Evolutionary conservation across 2,888 invertebrate species (phyloP).

Genomic region (Eupithecia subumbrata): DNA sequence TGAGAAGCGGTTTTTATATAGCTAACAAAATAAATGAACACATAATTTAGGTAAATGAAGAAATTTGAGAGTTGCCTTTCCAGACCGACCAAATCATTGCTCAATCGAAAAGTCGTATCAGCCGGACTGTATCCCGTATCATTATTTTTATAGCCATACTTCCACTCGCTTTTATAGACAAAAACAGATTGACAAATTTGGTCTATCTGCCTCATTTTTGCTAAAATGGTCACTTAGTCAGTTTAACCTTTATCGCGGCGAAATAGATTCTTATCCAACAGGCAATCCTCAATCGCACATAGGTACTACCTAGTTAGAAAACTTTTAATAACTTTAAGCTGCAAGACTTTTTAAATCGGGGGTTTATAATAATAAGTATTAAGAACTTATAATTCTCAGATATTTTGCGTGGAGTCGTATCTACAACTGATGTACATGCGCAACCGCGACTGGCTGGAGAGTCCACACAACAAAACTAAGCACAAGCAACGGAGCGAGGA

Average conservation of each 20-base stretch:
- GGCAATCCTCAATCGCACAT: too few relatives aligned
- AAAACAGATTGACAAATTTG: not conserved
- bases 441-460: constrained; percentile 54
- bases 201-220: too few relatives aligned
- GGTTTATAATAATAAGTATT: too few relatives aligned
- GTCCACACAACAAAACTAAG: constrained; percentile 10
- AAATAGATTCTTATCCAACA: too few relatives aligned
- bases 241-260: too few relatives aligned
- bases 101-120: not conserved
- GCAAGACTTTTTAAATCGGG: too few relatives aligned
- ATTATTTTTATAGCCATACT: not conserved
- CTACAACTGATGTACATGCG: constrained; percentile 63
- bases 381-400: constrained; percentile 52
- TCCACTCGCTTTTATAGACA: not conserved
- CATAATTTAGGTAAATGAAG: not conserved
- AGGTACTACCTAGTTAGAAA: too few relatives aligned
- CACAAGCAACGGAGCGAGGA: not conserved
- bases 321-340: too few relatives aligned
- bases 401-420: constrained; percentile 61
- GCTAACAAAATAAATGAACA: not conserved
- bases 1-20: constrained; percentile 27
- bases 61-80: not conserved
- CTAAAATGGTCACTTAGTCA: too few relatives aligned
- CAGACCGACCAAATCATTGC: too few relatives aligned
- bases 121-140: not conserved